Evolutionary conservation across 2,113 vertebrate genomes (phyloP).

Genomic region (Epinephelus cyanopodus): DNA sequence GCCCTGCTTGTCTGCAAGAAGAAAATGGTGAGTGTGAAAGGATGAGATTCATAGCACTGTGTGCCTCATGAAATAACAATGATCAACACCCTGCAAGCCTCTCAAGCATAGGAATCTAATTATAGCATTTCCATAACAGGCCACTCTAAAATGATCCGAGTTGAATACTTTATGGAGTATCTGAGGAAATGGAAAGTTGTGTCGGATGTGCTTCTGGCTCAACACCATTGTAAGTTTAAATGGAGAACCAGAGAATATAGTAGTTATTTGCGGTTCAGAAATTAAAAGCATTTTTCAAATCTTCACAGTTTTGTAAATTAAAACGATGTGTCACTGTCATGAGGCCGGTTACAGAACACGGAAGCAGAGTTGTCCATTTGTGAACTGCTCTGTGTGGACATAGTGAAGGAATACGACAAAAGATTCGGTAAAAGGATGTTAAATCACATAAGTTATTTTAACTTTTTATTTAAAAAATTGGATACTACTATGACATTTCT

Average conservation of each 20-base stretch:
- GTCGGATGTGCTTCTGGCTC: slow-evolving; percentile 32
- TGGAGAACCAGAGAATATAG: slow-evolving; percentile 11
- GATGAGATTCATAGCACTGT: slow-evolving; percentile 41
- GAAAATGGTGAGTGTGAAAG: slow-evolving; percentile 30
- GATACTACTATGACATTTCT: too few relatives aligned
- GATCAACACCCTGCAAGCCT: slow-evolving; percentile 68
- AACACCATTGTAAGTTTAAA: slow-evolving; percentile 12
- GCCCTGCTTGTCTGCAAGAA: slow-evolving; percentile 17
- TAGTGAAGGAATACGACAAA: neutral
- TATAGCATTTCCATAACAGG: slow-evolving; percentile 62
- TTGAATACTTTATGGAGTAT: slow-evolving; percentile 62
- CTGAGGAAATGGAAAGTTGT: slow-evolving; percentile 35
- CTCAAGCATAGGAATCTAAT: slow-evolving; percentile 69
- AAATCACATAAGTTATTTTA: neutral
- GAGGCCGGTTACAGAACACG: neutral
- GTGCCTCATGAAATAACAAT: slow-evolving; percentile 73
- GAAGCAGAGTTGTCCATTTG: slow-evolving; percentile 23
- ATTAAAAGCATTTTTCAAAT: slow-evolving; percentile 67
- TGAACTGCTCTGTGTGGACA: slow-evolving; percentile 12
- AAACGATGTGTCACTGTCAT: slow-evolving; percentile 58
- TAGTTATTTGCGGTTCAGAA: slow-evolving; percentile 30
- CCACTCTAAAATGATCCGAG: slow-evolving; percentile 53
- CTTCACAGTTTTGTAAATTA: slow-evolving; percentile 47
- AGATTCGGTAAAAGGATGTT: too few relatives aligned
- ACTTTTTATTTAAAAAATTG: too few relatives aligned